Percentiles rank a stretch among this genome's conserved stretches.
Conservation (phyloP, 2,888 invertebrate genomes). For the Monochamus alternatus region DNA sequence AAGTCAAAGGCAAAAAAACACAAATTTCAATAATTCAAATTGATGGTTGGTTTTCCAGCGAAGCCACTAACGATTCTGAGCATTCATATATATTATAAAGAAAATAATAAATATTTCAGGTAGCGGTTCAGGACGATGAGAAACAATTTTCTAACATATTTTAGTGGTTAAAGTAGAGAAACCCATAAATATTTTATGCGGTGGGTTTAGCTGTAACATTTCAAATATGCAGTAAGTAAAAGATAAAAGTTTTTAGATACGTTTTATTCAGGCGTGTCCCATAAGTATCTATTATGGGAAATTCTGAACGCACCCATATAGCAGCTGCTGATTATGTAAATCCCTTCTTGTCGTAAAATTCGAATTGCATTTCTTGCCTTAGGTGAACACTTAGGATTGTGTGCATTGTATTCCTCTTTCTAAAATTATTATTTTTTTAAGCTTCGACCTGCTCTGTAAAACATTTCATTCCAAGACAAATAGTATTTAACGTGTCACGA, state of each 20-base stretch:
- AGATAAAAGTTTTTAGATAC: conserved; percentile 10
- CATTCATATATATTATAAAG: neutral
- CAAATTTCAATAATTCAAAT: too few species aligned
- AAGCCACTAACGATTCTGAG: too few species aligned
- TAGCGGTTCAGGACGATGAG: neutral
- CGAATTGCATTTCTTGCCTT: neutral
- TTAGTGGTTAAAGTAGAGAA: neutral
- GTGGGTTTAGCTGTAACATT: neutral
- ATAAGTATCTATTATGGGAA: conserved; percentile 13
- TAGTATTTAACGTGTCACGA: too few species aligned
- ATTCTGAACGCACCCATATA: conserved; percentile 9
- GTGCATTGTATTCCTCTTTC: too few species aligned
- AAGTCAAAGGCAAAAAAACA: too few species aligned
- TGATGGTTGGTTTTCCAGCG: too few species aligned
- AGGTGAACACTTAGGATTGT: too few species aligned
- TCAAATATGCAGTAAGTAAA: conserved; percentile 8
- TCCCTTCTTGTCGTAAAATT: neutral
- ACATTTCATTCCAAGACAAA: too few species aligned
- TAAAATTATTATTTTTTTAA: too few species aligned
- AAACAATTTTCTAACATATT: neutral
- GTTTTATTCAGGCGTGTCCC: conserved; percentile 8
- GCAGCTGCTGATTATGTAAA: conserved; percentile 3
- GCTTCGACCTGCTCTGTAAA: neutral
- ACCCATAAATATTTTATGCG: conserved; percentile 5
- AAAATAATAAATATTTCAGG: neutral